phyloP scores from a whole-genome alignment of 2,113 vertebrate genomes.

The Phocoena sinus region DNA sequence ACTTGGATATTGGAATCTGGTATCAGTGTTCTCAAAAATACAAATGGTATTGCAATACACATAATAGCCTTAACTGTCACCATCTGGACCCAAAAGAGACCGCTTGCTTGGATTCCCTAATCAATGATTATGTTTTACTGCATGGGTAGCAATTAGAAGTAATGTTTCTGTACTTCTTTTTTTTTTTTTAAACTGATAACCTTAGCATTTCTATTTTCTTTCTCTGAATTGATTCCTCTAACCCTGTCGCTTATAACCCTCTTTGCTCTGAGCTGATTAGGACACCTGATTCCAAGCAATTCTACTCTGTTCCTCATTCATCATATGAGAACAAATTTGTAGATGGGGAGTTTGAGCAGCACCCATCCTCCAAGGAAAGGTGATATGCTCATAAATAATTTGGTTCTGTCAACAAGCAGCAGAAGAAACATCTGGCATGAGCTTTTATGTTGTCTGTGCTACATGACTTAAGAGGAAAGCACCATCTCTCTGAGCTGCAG shows the following conservation, averaged over 20 bases:
- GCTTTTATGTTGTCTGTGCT: constrained; percentile 55
- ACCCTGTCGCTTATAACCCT: background rate
- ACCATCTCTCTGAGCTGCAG: background rate
- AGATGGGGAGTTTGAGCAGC: constrained; percentile 26
- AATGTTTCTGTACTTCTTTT: background rate
- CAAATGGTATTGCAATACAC: constrained; percentile 59
- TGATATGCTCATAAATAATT: constrained; percentile 62
- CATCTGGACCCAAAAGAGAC: constrained; percentile 43
- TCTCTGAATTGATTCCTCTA: background rate
- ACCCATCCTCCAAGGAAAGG: constrained; percentile 47
- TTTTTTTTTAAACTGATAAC: background rate
- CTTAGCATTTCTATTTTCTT: constrained; percentile 14
- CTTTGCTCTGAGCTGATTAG: background rate
- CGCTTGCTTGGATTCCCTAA: constrained; percentile 44
- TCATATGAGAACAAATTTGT: constrained; percentile 26
- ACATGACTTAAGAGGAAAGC: background rate
- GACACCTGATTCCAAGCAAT: constrained; percentile 35
- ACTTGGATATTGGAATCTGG: constrained; percentile 46
- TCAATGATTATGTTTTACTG: constrained; percentile 31
- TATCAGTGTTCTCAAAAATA: constrained; percentile 62
- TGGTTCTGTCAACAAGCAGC: constrained; percentile 36
- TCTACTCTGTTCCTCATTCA: constrained; percentile 32
- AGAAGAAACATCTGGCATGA: constrained; percentile 57
- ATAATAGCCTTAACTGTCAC: constrained; percentile 46
- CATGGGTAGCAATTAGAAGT: constrained; percentile 38